phyloP scores from a whole-genome alignment of 2,888 invertebrate species.

The Plebejus argus region DNA sequence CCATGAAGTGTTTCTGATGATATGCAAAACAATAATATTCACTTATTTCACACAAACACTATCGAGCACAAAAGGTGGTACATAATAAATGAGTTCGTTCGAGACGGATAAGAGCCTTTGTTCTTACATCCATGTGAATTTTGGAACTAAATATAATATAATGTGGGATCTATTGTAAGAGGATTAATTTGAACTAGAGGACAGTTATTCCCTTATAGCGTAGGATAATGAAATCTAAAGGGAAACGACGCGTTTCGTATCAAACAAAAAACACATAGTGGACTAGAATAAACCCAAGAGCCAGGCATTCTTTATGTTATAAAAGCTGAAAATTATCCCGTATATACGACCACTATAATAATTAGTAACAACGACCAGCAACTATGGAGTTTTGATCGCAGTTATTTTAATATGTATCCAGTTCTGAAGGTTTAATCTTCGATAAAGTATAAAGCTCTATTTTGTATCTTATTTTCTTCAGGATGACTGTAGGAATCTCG shows the following conservation, averaged over 20 bases:
- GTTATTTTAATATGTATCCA: no score
- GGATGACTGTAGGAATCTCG: no score
- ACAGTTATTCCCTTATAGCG: neutral
- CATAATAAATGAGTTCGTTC: conserved; percentile 11
- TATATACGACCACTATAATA: no score
- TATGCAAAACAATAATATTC: conserved; percentile 28
- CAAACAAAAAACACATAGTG: no score
- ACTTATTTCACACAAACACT: conserved; percentile 25
- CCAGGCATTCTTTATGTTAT: no score
- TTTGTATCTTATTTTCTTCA: no score
- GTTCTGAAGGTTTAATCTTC: no score
- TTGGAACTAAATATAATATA: neutral
- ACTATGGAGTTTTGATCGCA: no score
- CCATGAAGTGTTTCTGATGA: neutral
- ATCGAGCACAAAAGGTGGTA: conserved; percentile 23
- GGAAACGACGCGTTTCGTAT: neutral
- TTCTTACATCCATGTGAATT: conserved; percentile 5
- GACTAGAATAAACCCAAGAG: no score
- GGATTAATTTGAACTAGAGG: conserved; percentile 1
- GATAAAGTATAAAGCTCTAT: no score
- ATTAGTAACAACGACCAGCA: no score
- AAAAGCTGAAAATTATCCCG: no score
- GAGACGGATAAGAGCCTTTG: conserved; percentile 8
- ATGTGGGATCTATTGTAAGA: conserved; percentile 10
- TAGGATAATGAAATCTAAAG: neutral